Conservation (phyloP, 2,113 vertebrate genomes). For the Hemiscyllium ocellatum region DNA sequence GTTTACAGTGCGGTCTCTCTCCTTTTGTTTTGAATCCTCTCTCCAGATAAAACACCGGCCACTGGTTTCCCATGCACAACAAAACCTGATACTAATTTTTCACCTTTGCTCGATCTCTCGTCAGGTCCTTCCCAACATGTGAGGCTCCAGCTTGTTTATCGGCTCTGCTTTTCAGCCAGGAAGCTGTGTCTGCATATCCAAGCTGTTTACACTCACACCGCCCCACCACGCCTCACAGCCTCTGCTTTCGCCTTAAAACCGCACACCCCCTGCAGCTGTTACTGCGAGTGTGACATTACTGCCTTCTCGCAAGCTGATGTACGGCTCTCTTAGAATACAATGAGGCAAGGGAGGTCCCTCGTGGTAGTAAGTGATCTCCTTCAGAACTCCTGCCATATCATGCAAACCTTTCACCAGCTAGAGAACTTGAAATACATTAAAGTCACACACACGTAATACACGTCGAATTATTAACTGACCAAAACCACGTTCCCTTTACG, state of each 20-base stretch:
- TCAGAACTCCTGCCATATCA: slow-evolving; percentile 21
- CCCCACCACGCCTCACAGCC: slow-evolving; percentile 39
- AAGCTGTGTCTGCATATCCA: slow-evolving; percentile 25
- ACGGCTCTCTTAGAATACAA: not conserved
- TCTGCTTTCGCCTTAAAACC: slow-evolving; percentile 30
- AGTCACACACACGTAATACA: slow-evolving; percentile 43
- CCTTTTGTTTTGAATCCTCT: not conserved
- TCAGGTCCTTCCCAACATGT: slow-evolving; percentile 34
- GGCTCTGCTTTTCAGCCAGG: not conserved
- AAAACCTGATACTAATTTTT: not conserved
- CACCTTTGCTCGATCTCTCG: slow-evolving; percentile 15
- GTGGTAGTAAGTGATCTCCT: slow-evolving; percentile 29
- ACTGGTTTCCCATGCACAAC: not conserved
- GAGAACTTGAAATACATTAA: slow-evolving; percentile 40
- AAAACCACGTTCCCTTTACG: not conserved
- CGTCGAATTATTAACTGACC: not conserved
- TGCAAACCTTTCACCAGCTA: not conserved
- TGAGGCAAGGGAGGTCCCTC: slow-evolving; percentile 37
- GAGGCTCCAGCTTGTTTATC: slow-evolving; percentile 31
- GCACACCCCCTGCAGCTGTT: slow-evolving; percentile 10
- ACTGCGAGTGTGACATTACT: slow-evolving; percentile 22
- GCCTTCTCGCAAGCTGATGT: not conserved
- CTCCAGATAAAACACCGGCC: not conserved
- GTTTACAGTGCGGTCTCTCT: not conserved
- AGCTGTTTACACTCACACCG: slow-evolving; percentile 23